Evolutionary conservation across 1,140 invertebrate genomes (phyloP).

Genomic region (Pogonus chalceus): DNA sequence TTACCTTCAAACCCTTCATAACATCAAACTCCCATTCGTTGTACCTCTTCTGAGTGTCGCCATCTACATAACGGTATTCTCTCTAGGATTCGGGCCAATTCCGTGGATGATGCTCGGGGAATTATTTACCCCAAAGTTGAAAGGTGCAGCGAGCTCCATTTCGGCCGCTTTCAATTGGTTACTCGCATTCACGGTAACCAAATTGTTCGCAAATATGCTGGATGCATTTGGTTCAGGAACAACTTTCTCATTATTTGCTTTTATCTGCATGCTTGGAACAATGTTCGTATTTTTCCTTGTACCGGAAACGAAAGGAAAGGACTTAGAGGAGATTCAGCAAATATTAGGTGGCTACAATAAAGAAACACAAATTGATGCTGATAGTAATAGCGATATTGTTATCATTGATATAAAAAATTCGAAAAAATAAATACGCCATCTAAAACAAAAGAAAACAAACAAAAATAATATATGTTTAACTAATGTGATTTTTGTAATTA

Average conservation of each 20-base stretch:
- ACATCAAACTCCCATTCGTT: constrained; percentile 16
- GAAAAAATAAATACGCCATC: background rate
- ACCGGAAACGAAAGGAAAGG: constrained; percentile 50
- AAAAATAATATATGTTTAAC: too few species aligned
- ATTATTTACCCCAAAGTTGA: constrained; percentile 39
- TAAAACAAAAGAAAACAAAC: too few species aligned
- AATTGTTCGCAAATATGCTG: constrained; percentile 36
- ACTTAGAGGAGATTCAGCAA: constrained; percentile 42
- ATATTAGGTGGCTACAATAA: constrained; percentile 31
- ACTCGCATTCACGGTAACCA: constrained; percentile 45
- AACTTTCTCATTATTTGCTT: constrained; percentile 44
- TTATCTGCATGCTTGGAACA: constrained; percentile 39
- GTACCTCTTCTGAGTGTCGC: constrained; percentile 57
- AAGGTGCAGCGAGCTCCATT: constrained; percentile 38
- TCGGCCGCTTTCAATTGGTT: constrained; percentile 43
- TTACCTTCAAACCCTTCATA: constrained; percentile 23
- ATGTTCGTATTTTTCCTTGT: constrained; percentile 42
- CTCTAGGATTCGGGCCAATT: constrained; percentile 41
- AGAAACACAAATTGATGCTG: background rate
- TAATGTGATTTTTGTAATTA: too few species aligned
- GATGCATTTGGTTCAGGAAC: constrained; percentile 38
- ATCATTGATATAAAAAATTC: constrained; percentile 1
- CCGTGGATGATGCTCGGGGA: constrained; percentile 38
- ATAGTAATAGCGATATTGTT: background rate
- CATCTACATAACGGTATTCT: constrained; percentile 67